Base-by-base conservation (phyloP, 2,888 invertebrate species). In the Rhagonycha fulva region DNA sequence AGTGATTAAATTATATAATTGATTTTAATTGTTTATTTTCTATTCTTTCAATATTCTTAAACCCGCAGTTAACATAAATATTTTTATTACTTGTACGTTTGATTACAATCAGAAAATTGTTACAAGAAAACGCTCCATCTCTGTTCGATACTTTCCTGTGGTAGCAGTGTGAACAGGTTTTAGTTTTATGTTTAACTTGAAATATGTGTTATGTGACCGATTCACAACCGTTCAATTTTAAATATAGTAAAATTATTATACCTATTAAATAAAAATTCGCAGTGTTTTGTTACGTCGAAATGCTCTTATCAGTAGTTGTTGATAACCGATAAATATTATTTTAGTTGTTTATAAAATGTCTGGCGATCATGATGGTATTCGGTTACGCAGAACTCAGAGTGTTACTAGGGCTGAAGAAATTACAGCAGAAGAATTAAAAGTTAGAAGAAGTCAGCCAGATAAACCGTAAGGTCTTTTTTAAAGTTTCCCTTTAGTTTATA, bases 351-450 rank as follows among this genome's bases (percentile, higher is more conserved):
- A 26, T 30, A 84, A 80, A 82, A 87, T 87, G 86, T 82, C 83
- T 66, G 84, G 84, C 71, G 87, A 88, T 81, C 87, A 87, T 74
- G 88, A 88, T 67, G 87, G 86, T 70, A 76, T 93, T 71, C 91
- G 94, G 47, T 91, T 91, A 82, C 90, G 95, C 83, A 90, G 96
- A 83, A 93, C 95, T 4, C 95, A 95, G 86, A 96, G 96, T 89
- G 95, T 95, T 47, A 95, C 96, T 7, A 91, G 94, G 79, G 96
- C 96, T 28, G 96, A 97, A 87, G 95, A 96, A 88, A 96, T 96
- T 79, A 92, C 93, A 79, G 93, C 93, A 83, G 93, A 94, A 81
- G 96, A 96, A 88, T 91, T 92, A 83, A 93, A 93, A 88, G 93
- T 93, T 68, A 90, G 97, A 79, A 93, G 91, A 87, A 91, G 91